A percentile compares a stretch with the other conserved stretches of the same genome.
These are phyloP conservation scores for Lagenorhynchus albirostris DNA, from an alignment of 2,113 vertebrate genomes.

Conservation along the genomic window DNA sequence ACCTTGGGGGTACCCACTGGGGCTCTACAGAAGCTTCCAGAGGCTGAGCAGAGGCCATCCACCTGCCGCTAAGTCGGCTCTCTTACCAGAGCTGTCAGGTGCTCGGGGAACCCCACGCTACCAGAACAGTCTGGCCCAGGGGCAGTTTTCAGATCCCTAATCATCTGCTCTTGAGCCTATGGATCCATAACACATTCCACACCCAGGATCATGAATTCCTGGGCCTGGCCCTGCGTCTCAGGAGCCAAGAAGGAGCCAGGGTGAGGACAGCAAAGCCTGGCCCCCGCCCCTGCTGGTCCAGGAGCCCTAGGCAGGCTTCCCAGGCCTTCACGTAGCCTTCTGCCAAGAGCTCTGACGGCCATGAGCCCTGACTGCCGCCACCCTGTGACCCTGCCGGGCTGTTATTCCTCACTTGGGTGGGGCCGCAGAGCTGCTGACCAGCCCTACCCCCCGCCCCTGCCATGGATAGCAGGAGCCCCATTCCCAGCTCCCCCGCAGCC, in stretches of 20 bases:
- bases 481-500: not conserved
- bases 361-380: not conserved
- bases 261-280: not conserved
- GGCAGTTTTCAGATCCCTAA: not conserved
- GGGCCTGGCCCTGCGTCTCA: not conserved
- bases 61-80: not conserved
- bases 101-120: not conserved
- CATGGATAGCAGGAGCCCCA: not conserved
- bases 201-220: not conserved
- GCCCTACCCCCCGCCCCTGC: accelerated
- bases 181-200: not conserved
- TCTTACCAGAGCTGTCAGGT: not conserved
- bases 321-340: not conserved
- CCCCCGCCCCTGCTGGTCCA: not conserved
- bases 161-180: not conserved
- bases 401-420: not conserved
- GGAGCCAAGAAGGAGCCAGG: not conserved
- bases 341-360: not conserved
- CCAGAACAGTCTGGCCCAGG: not conserved
- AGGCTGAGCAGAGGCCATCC: not conserved
- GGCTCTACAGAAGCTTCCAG: not conserved
- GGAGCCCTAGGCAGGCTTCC: not conserved
- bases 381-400: not conserved
- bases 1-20: not conserved
- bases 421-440: not conserved